Percentiles rank a stretch among this genome's conserved stretches.
phyloP scores from a whole-genome alignment of 92 coral and sea anemone species.

The Meandrina meandrites region DNA sequence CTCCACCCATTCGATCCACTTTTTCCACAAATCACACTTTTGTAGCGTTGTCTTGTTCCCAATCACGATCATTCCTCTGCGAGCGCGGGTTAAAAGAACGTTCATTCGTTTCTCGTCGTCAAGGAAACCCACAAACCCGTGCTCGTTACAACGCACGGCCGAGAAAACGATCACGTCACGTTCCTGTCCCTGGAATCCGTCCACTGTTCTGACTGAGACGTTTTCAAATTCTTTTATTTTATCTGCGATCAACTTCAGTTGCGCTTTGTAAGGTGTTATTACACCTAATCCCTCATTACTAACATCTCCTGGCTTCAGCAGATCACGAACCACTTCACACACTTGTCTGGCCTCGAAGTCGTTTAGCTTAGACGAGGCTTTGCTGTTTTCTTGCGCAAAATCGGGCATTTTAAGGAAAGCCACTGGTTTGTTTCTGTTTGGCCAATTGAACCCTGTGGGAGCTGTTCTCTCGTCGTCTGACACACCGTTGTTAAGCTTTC shows the following conservation, averaged over 20 bases:
- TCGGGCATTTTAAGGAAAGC: constrained; percentile 66
- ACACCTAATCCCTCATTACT: constrained; percentile 57
- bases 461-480: constrained; percentile 53
- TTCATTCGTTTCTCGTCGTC: constrained; percentile 77
- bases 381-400: constrained; percentile 40
- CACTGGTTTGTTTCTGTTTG: constrained; percentile 53
- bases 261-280: constrained; percentile 77
- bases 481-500: constrained; percentile 63
- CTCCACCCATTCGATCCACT: constrained; percentile 71
- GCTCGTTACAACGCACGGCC: constrained; percentile 86
- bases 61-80: constrained; percentile 74
- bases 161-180: constrained; percentile 84
- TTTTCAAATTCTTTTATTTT: constrained; percentile 28
- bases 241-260: constrained; percentile 48
- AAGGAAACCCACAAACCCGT: constrained; percentile 68
- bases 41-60: constrained; percentile 64
- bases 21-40: constrained; percentile 55
- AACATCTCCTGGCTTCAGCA: constrained; percentile 46
- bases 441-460: constrained; percentile 75
- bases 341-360: constrained; percentile 56
- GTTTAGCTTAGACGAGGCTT: constrained; percentile 66
- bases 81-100: constrained; percentile 80
- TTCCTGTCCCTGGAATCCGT: constrained; percentile 88
- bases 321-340: constrained; percentile 41
- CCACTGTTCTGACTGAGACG: constrained; percentile 77